These are phyloP conservation scores for Syngnathoides biaculeatus DNA, from an alignment of 2,113 vertebrate species.

Conservation along the genomic window DNA sequence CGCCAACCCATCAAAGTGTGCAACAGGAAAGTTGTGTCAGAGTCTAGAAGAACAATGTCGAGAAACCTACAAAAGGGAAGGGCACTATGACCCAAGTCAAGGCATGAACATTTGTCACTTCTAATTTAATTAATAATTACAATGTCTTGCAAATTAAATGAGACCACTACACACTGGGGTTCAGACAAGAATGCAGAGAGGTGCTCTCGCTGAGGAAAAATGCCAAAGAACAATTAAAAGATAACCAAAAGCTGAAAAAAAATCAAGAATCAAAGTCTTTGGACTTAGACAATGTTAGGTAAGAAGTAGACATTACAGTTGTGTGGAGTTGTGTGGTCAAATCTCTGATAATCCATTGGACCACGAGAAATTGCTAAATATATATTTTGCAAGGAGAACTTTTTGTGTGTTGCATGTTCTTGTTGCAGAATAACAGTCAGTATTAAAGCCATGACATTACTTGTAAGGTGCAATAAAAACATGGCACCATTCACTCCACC, in stretches of 20 bases:
- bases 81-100: not conserved
- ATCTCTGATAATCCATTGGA: not conserved
- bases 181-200: not conserved
- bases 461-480: not conserved
- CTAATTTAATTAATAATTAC: not conserved
- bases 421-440: not conserved
- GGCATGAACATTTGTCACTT: not conserved
- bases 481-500: not conserved
- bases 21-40: not conserved
- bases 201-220: not conserved
- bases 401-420: not conserved
- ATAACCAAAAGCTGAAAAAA: no score
- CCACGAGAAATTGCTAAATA: not conserved
- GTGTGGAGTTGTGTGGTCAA: not conserved
- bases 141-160: not conserved
- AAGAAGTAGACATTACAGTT: not conserved
- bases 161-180: not conserved
- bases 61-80: not conserved
- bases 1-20: not conserved
- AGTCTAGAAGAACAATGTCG: not conserved
- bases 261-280: not conserved
- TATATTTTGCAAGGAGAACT: not conserved
- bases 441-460: not conserved
- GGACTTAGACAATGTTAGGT: not conserved
- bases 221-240: not conserved